Conservation (phyloP, 2,113 vertebrate genomes). For the Oryzias woworae region DNA sequence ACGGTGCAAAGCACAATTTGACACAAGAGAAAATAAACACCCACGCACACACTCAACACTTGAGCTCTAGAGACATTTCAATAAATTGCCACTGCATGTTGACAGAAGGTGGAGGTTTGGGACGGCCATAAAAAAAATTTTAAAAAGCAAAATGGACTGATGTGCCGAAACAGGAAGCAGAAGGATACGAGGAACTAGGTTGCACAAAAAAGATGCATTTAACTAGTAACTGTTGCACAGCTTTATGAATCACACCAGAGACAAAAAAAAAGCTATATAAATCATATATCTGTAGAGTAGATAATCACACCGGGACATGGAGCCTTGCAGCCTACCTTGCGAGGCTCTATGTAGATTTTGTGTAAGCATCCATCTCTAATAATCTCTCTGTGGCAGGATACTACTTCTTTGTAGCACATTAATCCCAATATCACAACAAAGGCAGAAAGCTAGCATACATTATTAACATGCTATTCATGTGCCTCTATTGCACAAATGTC, state of each 20-base stretch:
- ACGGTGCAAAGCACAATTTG: too few relatives aligned
- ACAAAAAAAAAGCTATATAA: neutral
- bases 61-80: neutral
- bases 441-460: constrained; percentile 10
- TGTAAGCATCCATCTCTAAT: neutral
- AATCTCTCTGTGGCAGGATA: constrained; percentile 17
- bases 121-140: neutral
- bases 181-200: neutral
- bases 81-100: neutral
- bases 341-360: constrained; percentile 13
- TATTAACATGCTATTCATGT: constrained; percentile 51
- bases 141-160: neutral
- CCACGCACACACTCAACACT: neutral
- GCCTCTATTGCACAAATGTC: constrained; percentile 21
- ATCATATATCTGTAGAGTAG: neutral
- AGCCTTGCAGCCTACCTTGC: neutral
- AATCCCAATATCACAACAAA: constrained; percentile 34
- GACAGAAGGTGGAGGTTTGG: neutral
- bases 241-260: neutral
- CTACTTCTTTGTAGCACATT: constrained; percentile 17
- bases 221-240: neutral
- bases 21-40: neutral
- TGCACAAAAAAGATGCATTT: neutral
- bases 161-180: neutral
- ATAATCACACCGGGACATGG: neutral